Evolutionary conservation across 2,888 invertebrate genomes (phyloP).

Genomic region (Caenorhabditis doughertyi): DNA sequence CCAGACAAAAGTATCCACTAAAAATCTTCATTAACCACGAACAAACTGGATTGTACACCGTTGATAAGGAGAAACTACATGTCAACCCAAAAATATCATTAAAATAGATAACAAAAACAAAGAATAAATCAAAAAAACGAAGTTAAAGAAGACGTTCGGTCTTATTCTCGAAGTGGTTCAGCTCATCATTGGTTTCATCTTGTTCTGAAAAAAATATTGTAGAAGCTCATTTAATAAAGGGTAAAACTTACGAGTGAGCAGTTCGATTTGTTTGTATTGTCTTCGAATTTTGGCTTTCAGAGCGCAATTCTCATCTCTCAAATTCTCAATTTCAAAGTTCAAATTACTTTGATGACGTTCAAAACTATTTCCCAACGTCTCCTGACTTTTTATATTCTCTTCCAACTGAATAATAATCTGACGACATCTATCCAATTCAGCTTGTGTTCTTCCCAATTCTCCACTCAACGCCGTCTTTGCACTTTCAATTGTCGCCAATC

Average conservation of each 20-base stretch:
- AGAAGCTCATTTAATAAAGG: no score
- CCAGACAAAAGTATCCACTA: no score
- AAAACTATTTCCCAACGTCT: conserved; percentile 76
- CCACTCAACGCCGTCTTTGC: conserved; percentile 72
- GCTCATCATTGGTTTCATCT: conserved; percentile 68
- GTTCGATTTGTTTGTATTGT: conserved; percentile 79
- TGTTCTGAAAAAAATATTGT: conserved; percentile 60
- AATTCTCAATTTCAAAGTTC: conserved; percentile 73
- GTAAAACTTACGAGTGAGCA: conserved; percentile 74
- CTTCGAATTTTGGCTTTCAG: conserved; percentile 77
- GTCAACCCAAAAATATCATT: conserved; percentile 29
- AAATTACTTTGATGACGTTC: conserved; percentile 76
- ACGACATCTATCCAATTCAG: conserved; percentile 76
- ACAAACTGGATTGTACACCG: conserved; percentile 16
- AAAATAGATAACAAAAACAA: conserved; percentile 8
- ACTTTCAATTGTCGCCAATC: conserved; percentile 69
- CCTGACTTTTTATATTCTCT: conserved; percentile 76
- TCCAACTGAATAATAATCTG: conserved; percentile 75
- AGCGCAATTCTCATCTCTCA: conserved; percentile 79
- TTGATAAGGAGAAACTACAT: conserved; percentile 3
- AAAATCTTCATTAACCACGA: conserved; percentile 1
- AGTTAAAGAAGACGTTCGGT: conserved; percentile 34
- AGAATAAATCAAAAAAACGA: conserved; percentile 2
- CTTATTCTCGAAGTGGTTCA: conserved; percentile 69
- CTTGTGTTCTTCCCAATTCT: conserved; percentile 69